A percentile compares a stretch with the other conserved stretches of the same genome.
phyloP scores from a whole-genome alignment of 1,140 invertebrate genomes.

The Melitaea cinxia region DNA sequence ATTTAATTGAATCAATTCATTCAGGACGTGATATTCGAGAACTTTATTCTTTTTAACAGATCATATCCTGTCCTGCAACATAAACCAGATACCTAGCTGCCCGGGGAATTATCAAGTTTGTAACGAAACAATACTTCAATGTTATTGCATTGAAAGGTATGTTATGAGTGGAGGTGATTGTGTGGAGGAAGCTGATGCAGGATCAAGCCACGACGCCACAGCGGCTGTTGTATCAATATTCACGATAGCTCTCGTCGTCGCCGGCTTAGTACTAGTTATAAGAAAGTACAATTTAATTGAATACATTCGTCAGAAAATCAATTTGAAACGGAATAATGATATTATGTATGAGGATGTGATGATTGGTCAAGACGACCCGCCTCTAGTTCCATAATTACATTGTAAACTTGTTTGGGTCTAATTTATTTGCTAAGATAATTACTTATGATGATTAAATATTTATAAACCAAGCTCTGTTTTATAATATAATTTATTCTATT shows the following conservation, averaged over 20 bases:
- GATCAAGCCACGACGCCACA: constrained; percentile 50
- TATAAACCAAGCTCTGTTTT: constrained; percentile 11
- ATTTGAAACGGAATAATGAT: constrained; percentile 66
- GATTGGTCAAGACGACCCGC: constrained; percentile 80
- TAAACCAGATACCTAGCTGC: constrained; percentile 48
- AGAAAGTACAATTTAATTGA: constrained; percentile 77
- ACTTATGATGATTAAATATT: constrained; percentile 15
- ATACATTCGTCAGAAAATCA: constrained; percentile 72
- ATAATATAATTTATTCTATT: constrained; percentile 21
- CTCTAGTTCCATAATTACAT: constrained; percentile 63
- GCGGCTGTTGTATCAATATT: constrained; percentile 66
- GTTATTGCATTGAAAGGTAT: constrained; percentile 60
- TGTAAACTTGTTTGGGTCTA: background rate
- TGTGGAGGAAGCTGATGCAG: constrained; percentile 35
- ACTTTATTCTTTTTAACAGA: constrained; percentile 78
- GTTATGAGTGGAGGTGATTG: constrained; percentile 53
- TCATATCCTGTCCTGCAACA: constrained; percentile 74
- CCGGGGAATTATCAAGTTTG: constrained; percentile 58
- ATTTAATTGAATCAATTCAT: constrained; percentile 80
- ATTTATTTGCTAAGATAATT: constrained; percentile 30
- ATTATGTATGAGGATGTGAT: constrained; percentile 80
- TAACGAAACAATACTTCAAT: constrained; percentile 46
- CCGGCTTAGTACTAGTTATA: constrained; percentile 70
- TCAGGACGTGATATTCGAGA: constrained; percentile 58
- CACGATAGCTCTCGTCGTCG: constrained; percentile 64